Conservation (phyloP, 1,140 invertebrate genomes). For the Magallana ariakensis region DNA sequence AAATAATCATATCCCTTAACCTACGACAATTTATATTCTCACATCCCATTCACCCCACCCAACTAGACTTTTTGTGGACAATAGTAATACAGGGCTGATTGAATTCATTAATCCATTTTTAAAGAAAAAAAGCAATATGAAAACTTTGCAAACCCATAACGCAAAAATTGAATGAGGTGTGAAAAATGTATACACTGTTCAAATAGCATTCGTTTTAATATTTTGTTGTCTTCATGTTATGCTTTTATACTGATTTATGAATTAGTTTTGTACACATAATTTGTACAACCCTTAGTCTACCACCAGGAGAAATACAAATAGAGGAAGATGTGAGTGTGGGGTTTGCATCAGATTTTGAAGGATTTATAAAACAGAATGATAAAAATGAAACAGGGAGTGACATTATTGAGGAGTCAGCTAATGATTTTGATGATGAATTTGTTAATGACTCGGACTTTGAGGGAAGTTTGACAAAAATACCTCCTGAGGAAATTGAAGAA, state of each 20-base stretch:
- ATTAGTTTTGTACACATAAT: neutral
- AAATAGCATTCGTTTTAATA: neutral
- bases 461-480: neutral
- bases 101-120: neutral
- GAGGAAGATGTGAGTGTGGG: neutral
- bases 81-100: neutral
- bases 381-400: no score
- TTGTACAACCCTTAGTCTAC: neutral
- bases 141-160: no score
- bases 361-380: no score
- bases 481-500: neutral
- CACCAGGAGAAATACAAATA: neutral
- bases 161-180: no score
- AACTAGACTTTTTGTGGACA: no score
- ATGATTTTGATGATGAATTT: neutral
- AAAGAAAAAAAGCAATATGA: no score
- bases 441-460: neutral
- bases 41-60: no score
- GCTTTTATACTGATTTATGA: neutral
- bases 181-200: neutral
- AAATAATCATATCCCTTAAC: no score
- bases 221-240: neutral
- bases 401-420: neutral
- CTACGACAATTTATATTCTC: no score
- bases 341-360: neutral